phyloP scores from a whole-genome alignment of 2,797 vertebrate species.

The Myoxocephalus aenaeus region DNA sequence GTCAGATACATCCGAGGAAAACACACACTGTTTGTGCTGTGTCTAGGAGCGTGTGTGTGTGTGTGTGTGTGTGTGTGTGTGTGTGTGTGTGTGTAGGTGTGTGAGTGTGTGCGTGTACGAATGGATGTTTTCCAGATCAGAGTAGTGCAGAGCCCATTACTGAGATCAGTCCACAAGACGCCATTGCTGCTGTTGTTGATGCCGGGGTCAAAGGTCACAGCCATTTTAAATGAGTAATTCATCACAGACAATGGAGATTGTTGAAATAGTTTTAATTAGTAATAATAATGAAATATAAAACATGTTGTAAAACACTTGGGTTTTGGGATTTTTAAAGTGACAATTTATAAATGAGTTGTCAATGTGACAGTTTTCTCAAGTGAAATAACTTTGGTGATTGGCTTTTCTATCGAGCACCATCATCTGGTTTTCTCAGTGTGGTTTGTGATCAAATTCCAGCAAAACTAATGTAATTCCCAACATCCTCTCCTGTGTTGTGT shows the following conservation, averaged over 20 bases:
- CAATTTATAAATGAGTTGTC: not conserved
- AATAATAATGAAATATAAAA: not conserved
- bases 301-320: not conserved
- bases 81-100: not conserved
- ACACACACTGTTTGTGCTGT: slow-evolving; percentile 56
- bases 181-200: not conserved
- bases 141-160: slow-evolving; percentile 19
- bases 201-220: slow-evolving; percentile 9
- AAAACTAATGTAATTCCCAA: not conserved
- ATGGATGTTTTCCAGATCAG: slow-evolving; percentile 25
- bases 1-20: slow-evolving; percentile 61
- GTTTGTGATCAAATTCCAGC: not conserved
- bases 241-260: too few relatives aligned
- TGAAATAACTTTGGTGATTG: not conserved
- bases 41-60: slow-evolving; percentile 19
- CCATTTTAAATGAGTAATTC: not conserved
- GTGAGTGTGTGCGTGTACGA: not conserved
- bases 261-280: not conserved
- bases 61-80: slow-evolving; percentile 2
- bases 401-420: not conserved
- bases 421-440: not conserved
- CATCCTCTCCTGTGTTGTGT: not conserved
- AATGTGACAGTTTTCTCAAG: not conserved
- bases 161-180: not conserved
- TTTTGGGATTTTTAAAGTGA: not conserved